Evolutionary conservation across 2,797 vertebrate species (phyloP).

Genomic region (Distichodus sexfasciatus): DNA sequence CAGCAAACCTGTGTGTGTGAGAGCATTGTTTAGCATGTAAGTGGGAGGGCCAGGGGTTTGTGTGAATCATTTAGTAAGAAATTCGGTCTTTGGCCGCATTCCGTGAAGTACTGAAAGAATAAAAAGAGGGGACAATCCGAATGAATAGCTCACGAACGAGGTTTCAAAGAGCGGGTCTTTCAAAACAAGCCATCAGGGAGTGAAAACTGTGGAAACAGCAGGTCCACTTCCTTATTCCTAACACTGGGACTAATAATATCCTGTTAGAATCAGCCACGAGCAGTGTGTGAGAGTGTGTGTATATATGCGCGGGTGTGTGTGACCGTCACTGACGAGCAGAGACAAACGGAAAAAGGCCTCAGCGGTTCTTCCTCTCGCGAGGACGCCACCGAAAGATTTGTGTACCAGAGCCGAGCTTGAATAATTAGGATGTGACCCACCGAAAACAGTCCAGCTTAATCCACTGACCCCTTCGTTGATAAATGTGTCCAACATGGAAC

Average conservation of each 20-base stretch:
- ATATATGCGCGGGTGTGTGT: neutral
- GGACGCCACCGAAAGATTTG: slow-evolving; percentile 16
- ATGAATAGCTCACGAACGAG: too few species aligned
- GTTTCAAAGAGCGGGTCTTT: too few species aligned
- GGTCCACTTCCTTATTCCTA: slow-evolving; percentile 45
- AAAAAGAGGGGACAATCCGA: slow-evolving; percentile 31
- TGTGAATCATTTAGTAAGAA: slow-evolving; percentile 40
- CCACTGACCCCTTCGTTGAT: slow-evolving; percentile 48
- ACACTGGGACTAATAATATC: slow-evolving; percentile 65
- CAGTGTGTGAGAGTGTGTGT: slow-evolving; percentile 56
- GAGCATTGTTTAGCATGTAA: slow-evolving; percentile 63
- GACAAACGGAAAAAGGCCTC: slow-evolving; percentile 34
- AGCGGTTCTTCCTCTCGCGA: slow-evolving; percentile 16
- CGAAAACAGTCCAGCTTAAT: slow-evolving; percentile 61
- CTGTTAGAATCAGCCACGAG: slow-evolving; percentile 66
- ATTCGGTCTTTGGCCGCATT: slow-evolving; percentile 20
- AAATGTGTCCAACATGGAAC: slow-evolving; percentile 54
- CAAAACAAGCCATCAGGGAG: slow-evolving; percentile 63
- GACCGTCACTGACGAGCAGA: neutral
- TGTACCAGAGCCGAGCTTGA: slow-evolving; percentile 37
- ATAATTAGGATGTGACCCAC: slow-evolving; percentile 52
- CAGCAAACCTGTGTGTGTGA: slow-evolving; percentile 43
- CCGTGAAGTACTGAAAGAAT: neutral
- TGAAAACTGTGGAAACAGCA: slow-evolving; percentile 54
- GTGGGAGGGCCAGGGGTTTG: neutral